Evolutionary conservation across 2,797 vertebrate species (phyloP), one percentile per base, ranked within the genome.

Genomic region (Periparus ater): DNA sequence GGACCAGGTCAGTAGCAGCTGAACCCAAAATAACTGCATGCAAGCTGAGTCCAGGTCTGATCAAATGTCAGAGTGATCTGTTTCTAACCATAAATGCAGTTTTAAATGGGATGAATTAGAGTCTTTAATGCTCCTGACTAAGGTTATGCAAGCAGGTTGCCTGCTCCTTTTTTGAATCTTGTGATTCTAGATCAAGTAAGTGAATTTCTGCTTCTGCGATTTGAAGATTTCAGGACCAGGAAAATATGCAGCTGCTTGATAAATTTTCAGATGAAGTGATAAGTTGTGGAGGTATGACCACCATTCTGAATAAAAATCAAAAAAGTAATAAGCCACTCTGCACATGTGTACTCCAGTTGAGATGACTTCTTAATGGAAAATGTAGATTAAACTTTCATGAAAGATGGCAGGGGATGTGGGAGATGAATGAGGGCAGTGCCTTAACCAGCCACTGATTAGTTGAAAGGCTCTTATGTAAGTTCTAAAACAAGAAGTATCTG

Each of bases 401-500:
- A 77, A 57, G 68, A 40, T 89, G 85, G 29, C 79, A 91, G 47
- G 48, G 14, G 13, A 79, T 67, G 29, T 47, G 72, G 54, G 45
- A 89, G 79, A 86, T 83, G 63, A 93, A 95, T 80, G 88, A 93
- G 74, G 67, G 89, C 74, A 94, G 63, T 71, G 34, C 71, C 72
- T 19, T 80, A 95, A 88, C 26, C 47, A 78, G 63, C 27, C 30
- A 60, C 77, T 76, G 76, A 73, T 92, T 58, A 73, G 79, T 21
- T 92, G 94, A 70, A 84, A 86, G 87, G 60, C 38, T 83, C 63
- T 89, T 83, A 53, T 2, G 2, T 84, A 89, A 87, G 36, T 90
- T 91, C 75, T 95, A 67, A 94, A 95, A 26, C 23, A 73, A 94
- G 78, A 93, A 83, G 23, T 65, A 85, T 88, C 74, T 85, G 78